Evolutionary conservation across 1,140 invertebrate species (phyloP).

Genomic region (Ceratina calcarata): DNA sequence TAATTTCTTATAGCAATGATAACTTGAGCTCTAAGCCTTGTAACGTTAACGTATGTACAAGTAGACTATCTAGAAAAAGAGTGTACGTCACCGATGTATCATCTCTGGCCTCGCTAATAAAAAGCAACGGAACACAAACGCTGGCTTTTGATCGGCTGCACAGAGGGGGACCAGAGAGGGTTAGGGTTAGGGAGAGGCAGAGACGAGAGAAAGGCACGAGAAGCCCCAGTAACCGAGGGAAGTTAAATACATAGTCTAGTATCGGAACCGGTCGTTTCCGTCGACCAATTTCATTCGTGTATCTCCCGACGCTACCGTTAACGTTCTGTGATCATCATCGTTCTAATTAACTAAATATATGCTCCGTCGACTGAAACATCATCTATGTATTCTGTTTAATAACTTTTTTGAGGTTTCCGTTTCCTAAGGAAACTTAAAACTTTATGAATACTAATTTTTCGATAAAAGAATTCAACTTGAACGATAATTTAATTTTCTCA

Average conservation of each 20-base stretch:
- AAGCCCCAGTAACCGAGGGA: slow-evolving; percentile 11
- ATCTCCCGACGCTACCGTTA: slow-evolving; percentile 4
- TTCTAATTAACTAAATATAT: slow-evolving; percentile 40
- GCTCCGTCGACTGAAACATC: slow-evolving; percentile 14
- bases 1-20: too few relatives aligned
- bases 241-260: slow-evolving; percentile 18
- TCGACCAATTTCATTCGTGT: slow-evolving; percentile 44
- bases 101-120: slow-evolving; percentile 27
- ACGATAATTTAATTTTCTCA: too few relatives aligned
- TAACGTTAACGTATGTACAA: background rate
- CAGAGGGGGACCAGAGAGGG: background rate
- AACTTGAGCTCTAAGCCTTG: too few relatives aligned
- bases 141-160: slow-evolving; percentile 45
- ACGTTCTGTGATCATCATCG: slow-evolving; percentile 35
- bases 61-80: background rate
- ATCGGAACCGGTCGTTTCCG: slow-evolving; percentile 55
- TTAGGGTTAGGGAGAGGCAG: background rate
- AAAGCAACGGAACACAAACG: slow-evolving; percentile 36
- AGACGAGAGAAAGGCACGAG: slow-evolving; percentile 8
- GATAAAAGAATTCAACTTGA: too few relatives aligned
- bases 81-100: slow-evolving; percentile 10
- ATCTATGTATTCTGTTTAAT: background rate
- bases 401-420: background rate
- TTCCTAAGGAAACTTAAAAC: background rate
- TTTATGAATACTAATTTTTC: too few relatives aligned